Evolutionary conservation across 2,888 invertebrate species (phyloP), one percentile per base, ranked within the genome.

Genomic region (Apamea crenata): DNA sequence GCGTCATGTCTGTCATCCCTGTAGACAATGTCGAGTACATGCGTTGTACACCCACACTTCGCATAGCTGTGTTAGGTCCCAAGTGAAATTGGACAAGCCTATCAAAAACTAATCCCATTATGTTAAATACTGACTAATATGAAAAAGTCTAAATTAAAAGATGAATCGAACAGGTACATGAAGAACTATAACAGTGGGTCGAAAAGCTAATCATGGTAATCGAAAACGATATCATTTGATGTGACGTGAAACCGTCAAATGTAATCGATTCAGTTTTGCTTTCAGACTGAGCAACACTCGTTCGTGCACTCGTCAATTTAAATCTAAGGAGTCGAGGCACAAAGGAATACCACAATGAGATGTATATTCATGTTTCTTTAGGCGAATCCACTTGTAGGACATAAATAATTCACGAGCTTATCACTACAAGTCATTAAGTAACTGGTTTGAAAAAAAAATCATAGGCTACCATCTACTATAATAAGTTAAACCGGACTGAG

Each of bases 211-310:
- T 86, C 72, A 80, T 67, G 72, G 59, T 72, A 81, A 84, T 89
- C 59, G 63, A 79, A 87, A 63, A 66, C 61, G 53, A 40, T 77
- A 73, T 79, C 56, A 71, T 80, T 81, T 68, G 53, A 74, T 59
- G 61, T 79, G 65, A 80, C 69, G 70, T 75, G 65, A 87, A 80
- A 70, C 59, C 53, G 47, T 25, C 50, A 73, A 79, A 59, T 63
- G n/a, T 67, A 78, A 84, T 87, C 77, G 59, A 84, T 79, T 86
- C 67, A 40, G 71, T 82, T 89, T 81, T 75, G 32, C 77, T 79
- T 79, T 77, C 70, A 50, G 53, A 36, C 36, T 36, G 36, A 75
- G 66, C 67, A 65, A 69, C 63, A 70, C 69, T 78, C 66, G 69
- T 84, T 83, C 68, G 79, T 78, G 80, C 68, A 66, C 71, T 78